These are phyloP conservation scores for Sterrhoptilus dennistouni DNA, from an alignment of 2,113 vertebrate genomes.

Conservation along the genomic window DNA sequence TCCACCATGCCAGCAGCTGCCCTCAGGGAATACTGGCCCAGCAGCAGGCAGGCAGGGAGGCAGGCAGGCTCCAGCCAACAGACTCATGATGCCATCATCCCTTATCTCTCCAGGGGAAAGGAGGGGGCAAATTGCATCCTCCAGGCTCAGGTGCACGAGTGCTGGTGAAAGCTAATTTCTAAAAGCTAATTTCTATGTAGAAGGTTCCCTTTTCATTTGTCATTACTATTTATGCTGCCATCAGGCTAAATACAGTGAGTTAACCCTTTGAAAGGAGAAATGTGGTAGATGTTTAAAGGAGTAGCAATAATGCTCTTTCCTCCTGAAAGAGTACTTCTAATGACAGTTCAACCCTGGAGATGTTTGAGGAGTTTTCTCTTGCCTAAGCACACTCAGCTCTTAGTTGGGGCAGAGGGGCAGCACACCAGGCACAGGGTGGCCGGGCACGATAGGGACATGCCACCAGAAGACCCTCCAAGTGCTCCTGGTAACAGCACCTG, in stretches of 20 bases:
- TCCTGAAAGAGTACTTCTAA: neutral
- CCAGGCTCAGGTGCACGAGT: slow-evolving; percentile 69
- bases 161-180: slow-evolving; percentile 60
- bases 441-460: neutral
- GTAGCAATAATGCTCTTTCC: neutral
- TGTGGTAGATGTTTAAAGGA: neutral
- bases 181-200: slow-evolving; percentile 64
- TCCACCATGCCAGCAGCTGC: neutral
- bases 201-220: slow-evolving; percentile 44
- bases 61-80: neutral
- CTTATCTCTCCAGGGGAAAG: neutral
- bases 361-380: neutral
- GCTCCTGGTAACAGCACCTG: neutral
- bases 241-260: slow-evolving; percentile 1
- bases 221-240: slow-evolving; percentile 58
- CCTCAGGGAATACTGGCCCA: neutral
- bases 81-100: slow-evolving; percentile 41
- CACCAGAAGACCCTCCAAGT: neutral
- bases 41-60: neutral
- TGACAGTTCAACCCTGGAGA: neutral
- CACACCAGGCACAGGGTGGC: accelerated
- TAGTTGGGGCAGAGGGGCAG: neutral
- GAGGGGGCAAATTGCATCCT: slow-evolving; percentile 27
- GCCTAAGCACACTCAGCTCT: neutral
- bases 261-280: slow-evolving; percentile 35